phyloP scores from a whole-genome alignment of 2,888 invertebrate species.

The Caenorhabditis sp. region DNA sequence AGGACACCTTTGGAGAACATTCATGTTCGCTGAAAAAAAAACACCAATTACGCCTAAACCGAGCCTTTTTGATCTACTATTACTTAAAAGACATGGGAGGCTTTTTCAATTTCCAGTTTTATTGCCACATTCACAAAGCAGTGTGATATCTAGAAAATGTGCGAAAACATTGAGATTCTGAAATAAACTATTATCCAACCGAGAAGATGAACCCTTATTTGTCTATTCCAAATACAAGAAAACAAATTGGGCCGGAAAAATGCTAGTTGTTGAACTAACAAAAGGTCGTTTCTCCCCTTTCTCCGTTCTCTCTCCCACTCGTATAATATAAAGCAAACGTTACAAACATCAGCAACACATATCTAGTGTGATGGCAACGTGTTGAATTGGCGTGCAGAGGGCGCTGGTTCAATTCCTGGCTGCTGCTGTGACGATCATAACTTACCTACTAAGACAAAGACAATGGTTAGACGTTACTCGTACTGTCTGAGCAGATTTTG shows the following conservation, averaged over 20 bases:
- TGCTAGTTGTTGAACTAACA: not conserved
- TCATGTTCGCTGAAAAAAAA: too few species aligned
- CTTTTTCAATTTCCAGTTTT: too few species aligned
- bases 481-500: constrained; percentile 48
- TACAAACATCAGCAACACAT: not conserved
- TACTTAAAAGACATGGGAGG: too few species aligned
- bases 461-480: constrained; percentile 47
- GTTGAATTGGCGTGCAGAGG: not conserved
- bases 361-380: not conserved
- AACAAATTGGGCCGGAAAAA: not conserved
- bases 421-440: constrained; percentile 37
- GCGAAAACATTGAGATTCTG: too few species aligned
- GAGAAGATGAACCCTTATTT: too few species aligned
- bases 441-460: constrained; percentile 46
- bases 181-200: too few species aligned
- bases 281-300: not conserved
- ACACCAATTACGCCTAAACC: too few species aligned
- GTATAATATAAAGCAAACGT: not conserved
- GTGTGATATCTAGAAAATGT: too few species aligned
- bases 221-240: not conserved
- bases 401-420: constrained; percentile 26
- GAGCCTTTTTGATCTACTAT: too few species aligned
- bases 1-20: too few species aligned
- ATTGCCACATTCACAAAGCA: too few species aligned
- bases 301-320: not conserved